Evolutionary conservation across 2,797 vertebrate genomes (phyloP), one percentile per base, ranked within the genome.

Genomic region (Poeciliopsis presidionis): DNA sequence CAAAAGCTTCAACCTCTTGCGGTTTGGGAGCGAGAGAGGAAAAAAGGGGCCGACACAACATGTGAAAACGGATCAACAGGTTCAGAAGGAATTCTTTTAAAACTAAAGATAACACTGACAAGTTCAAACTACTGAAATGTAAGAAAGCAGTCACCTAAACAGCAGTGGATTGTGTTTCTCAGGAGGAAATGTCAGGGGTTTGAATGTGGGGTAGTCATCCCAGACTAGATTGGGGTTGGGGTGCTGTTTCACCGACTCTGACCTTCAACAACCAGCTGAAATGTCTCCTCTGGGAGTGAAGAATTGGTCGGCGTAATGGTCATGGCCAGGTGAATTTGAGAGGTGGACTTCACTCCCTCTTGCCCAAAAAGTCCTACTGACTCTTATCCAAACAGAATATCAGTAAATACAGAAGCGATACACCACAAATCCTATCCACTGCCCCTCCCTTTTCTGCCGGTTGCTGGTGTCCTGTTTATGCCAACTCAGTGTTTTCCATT

Each of bases 211-310:
- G 89, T 88, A 88, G 84, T 82, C 79, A 82, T 51, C 79, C 73
- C 77, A 90, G 84, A 86, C 84, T 65, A 30, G 73, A 72, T 87
- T 89, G 90, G 90, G 36, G 92, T 88, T 7, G 76, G 88, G 85
- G 76, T 80, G 75, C 76, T 47, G 74, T 72, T 90, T 76, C 75
- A 84, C 70, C 86, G 82, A 88, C 84, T 84, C 80, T 91, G 92
- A 93, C 89, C 90, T 91, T 93, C 88, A 92, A 84, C 90, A 90
- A 89, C 85, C 43, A 28, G 46, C 88, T 81, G 85, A 86, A 93
- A 93, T 86, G 83, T 89, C 85, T 93, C 88, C 86, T 85, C 69
- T 88, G 87, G 87, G 85, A 85, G 74, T 46, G 73, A 59, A 74
- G 79, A 72, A 75, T 63, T 78, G 78, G 82, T 73, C 72, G 61